Evolutionary conservation across 2,797 vertebrate genomes (phyloP), one percentile per base, ranked within the genome.

Genomic region (Coregonus suidteri): DNA sequence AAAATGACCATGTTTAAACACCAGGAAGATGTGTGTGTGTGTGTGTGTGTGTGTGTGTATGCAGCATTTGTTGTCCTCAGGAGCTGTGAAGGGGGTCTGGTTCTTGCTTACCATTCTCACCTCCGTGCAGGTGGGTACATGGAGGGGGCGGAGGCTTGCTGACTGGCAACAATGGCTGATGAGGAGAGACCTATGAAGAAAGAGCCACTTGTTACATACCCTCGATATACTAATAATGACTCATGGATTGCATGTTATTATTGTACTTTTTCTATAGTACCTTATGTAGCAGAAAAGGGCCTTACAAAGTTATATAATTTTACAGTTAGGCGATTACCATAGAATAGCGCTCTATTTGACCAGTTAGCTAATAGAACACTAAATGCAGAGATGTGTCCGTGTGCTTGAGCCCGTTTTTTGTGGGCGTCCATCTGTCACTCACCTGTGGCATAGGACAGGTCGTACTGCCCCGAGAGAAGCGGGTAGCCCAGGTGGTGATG

Each of bases 151-250:
- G 98, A 96, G 83, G 96, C 96, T 83, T 99, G 98, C 90, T 98
- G 98, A 93, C 97, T 98, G 91, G 97, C 97, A 71, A 98, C 97
- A 72, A 99, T 98, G 92, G 98, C 97, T 88, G 97, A 97, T 68
- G 97, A 97, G 31, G 97, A 97, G 87, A 98, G 95, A 88, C 96
- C 97, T 98, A 91, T 85, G 84, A 59, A 73, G 83, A 88, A 89
- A 83, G 82, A 77, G 90, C 85, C 80, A 6, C 53, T 88, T 15
- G 66, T 81, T 47, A 76, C n/a, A 14, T 51, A 77, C 18, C 20
- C 59, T 62, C 47, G 13, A 56, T 37, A 30, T 15, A 25, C 16
- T 30, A 64, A 15, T 62, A 16, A 62, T 20, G 6, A n/a, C 16
- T 18, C n/a, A n/a, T 59, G 15, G 54, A 59, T 59, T 59, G 54